A percentile compares a stretch with the other conserved stretches of the same genome.
These are phyloP conservation scores for Volucella inflata DNA, from an alignment of 2,888 invertebrate species.

Conservation along the genomic window DNA sequence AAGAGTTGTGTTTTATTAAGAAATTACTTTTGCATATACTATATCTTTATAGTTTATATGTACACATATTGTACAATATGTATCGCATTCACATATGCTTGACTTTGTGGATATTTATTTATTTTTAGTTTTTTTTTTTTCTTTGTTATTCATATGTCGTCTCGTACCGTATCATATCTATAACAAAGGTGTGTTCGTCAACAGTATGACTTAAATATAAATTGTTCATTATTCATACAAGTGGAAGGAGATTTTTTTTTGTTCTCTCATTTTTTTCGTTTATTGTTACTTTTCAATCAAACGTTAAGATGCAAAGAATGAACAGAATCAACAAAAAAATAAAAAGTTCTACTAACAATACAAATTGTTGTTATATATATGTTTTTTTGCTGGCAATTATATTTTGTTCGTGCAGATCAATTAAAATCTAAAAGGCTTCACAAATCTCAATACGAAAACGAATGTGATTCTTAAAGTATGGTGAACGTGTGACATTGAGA, in stretches of 20 bases:
- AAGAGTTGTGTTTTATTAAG: constrained; percentile 65
- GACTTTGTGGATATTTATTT: not conserved
- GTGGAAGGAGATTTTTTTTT: constrained; percentile 49
- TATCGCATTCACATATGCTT: constrained; percentile 22
- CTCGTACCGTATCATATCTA: constrained; percentile 57
- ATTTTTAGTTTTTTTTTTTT: constrained; percentile 57
- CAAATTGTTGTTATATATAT: constrained; percentile 48
- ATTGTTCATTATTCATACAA: constrained; percentile 67
- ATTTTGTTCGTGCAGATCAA: constrained; percentile 46
- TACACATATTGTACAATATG: constrained; percentile 27
- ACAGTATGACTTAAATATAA: constrained; percentile 73
- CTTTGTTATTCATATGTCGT: constrained; percentile 31
- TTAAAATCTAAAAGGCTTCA: constrained; percentile 41
- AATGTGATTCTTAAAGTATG: constrained; percentile 29
- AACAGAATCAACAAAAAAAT: constrained; percentile 12
- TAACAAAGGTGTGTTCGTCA: constrained; percentile 72
- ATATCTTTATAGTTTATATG: constrained; percentile 9
- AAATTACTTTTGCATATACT: constrained; percentile 68
- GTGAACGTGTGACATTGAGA: constrained; percentile 46
- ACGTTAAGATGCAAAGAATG: constrained; percentile 8
- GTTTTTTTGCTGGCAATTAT: constrained; percentile 45
- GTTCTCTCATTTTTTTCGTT: constrained; percentile 31
- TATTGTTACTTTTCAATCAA: constrained; percentile 31
- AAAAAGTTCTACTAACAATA: constrained; percentile 33
- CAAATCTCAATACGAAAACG: constrained; percentile 5